phyloP scores from a whole-genome alignment of 2,113 vertebrate genomes.

The Himantopus leucocephalus region DNA sequence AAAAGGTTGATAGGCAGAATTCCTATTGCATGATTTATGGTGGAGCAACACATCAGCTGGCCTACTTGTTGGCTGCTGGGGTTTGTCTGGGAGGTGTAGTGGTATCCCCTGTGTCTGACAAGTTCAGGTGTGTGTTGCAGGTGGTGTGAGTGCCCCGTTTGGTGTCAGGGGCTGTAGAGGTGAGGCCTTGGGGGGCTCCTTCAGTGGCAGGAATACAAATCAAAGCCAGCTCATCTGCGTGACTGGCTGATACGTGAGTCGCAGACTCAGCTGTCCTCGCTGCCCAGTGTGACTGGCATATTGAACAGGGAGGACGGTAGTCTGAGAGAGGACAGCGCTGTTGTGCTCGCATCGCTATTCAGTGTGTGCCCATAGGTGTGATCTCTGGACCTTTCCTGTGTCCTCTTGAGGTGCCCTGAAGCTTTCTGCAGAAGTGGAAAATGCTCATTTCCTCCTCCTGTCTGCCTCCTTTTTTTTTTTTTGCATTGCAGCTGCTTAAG shows the following conservation, averaged over 20 bases:
- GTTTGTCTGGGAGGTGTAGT: not conserved
- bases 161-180: not conserved
- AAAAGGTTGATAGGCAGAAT: accelerated
- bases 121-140: accelerated
- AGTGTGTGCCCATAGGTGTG: not conserved
- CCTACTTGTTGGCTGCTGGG: accelerated
- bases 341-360: accelerated
- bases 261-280: not conserved
- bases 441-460: not conserved
- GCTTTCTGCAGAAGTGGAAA: not conserved
- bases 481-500: not conserved
- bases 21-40: accelerated
- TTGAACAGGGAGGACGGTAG: not conserved
- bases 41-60: not conserved
- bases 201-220: not conserved
- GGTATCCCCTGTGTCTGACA: not conserved
- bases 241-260: not conserved
- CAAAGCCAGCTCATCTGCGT: not conserved
- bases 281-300: accelerated
- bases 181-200: not conserved
- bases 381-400: not conserved
- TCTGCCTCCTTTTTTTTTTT: not conserved
- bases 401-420: not conserved
- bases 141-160: not conserved
- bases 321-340: not conserved